Conservation (phyloP, 2,888 invertebrate species). For the Drosophila robusta region DNA sequence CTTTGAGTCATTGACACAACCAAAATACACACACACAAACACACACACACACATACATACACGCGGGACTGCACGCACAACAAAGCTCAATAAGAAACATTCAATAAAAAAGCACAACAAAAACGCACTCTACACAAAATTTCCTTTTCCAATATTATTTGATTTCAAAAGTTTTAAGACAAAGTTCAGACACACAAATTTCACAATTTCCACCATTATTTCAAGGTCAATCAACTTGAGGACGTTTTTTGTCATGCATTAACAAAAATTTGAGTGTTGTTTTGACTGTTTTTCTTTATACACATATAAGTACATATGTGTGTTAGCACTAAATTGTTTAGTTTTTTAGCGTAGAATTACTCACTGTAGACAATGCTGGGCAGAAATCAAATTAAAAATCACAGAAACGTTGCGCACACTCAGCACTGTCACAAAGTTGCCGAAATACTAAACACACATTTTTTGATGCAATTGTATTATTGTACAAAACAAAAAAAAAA, state of each 20-base stretch:
- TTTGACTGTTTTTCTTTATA: conserved; percentile 5
- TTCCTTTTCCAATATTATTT: conserved; percentile 14
- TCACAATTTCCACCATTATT: conserved; percentile 36
- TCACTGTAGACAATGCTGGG: conserved; percentile 33
- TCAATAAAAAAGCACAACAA: conserved; percentile 28
- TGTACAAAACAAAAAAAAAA: conserved; percentile 46
- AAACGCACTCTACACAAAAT: conserved; percentile 2
- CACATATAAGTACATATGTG: conserved; percentile 2
- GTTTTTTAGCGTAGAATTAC: conserved; percentile 24
- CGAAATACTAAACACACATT: conserved; percentile 76
- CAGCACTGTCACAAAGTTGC: conserved; percentile 77
- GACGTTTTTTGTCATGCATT: conserved; percentile 18
- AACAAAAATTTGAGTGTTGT: conserved; percentile 15
- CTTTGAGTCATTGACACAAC: conserved; percentile 72
- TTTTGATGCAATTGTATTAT: conserved; percentile 77
- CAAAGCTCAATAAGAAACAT: conserved; percentile 26
- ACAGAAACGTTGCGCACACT: conserved; percentile 66
- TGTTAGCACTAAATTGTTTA: conserved; percentile 1
- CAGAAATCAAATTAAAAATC: conserved; percentile 40
- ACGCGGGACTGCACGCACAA: conserved; percentile 18
- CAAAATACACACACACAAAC: conserved; percentile 22
- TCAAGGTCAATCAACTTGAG: conserved; percentile 76
- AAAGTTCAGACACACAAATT: conserved; percentile 32
- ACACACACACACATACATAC: conserved; percentile 10
- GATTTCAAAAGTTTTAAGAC: conserved; percentile 29